Evolutionary conservation across 2,888 invertebrate genomes (phyloP).

Genomic region (Drosophila nr. perissopoda): DNA sequence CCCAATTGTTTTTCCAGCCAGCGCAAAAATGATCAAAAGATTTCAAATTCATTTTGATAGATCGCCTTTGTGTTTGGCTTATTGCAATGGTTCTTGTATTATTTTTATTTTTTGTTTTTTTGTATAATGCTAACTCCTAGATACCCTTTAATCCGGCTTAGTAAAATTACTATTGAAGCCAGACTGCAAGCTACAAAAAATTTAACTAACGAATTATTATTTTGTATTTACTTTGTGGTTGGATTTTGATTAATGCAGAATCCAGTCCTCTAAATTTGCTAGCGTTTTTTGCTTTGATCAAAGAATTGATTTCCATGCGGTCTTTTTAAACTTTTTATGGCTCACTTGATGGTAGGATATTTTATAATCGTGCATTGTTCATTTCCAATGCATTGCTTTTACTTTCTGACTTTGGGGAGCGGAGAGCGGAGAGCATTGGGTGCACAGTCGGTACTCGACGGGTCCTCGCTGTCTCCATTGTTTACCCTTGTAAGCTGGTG

Average conservation of each 20-base stretch:
- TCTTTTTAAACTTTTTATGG: not conserved
- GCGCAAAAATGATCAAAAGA: slow-evolving; percentile 81
- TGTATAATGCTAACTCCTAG: not conserved
- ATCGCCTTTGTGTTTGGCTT: slow-evolving; percentile 59
- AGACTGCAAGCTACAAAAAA: not conserved
- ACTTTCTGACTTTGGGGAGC: slow-evolving; percentile 58
- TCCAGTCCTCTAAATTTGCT: not conserved
- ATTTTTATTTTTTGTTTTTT: no score
- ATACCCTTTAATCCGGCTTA: slow-evolving; percentile 30
- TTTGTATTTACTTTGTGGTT: not conserved
- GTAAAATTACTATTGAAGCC: not conserved
- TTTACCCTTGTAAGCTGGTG: slow-evolving; percentile 79
- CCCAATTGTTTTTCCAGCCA: slow-evolving; percentile 37
- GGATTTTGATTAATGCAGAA: not conserved
- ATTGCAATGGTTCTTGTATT: not conserved
- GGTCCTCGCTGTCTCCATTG: slow-evolving; percentile 43
- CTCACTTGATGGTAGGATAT: slow-evolving; percentile 32
- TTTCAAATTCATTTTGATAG: slow-evolving; percentile 81
- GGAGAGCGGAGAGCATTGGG: not conserved
- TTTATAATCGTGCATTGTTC: slow-evolving; percentile 34
- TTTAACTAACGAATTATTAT: not conserved
- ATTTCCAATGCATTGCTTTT: slow-evolving; percentile 26
- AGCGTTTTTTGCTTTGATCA: not conserved
- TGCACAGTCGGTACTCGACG: not conserved
- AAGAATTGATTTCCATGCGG: not conserved